phyloP scores from a whole-genome alignment of 2,888 invertebrate genomes.

The Caenorhabditis virilis region DNA sequence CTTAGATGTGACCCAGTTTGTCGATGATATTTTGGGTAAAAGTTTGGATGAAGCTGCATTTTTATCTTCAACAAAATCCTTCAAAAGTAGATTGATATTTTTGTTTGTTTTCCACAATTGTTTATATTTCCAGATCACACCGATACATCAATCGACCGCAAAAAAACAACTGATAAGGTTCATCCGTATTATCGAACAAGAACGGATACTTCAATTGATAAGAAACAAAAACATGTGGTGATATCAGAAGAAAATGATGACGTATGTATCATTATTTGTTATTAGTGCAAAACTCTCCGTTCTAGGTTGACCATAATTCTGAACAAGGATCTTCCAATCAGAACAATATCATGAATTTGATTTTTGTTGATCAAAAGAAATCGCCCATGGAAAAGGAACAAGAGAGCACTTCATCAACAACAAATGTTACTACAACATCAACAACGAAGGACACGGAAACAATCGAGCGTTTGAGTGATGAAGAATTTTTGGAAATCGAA shows the following conservation, averaged over 20 bases:
- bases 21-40: constrained; percentile 43
- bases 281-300: no score
- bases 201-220: constrained; percentile 29
- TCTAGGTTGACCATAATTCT: no score
- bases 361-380: no score
- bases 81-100: no score
- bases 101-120: no score
- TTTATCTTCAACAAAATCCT: constrained; percentile 23
- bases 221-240: constrained; percentile 15
- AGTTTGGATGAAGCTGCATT: constrained; percentile 47
- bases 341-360: no score
- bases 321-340: no score
- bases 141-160: constrained; percentile 44
- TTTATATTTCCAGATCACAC: constrained; percentile 33
- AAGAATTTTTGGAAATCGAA: constrained; percentile 30
- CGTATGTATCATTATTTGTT: no score
- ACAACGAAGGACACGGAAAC: background rate
- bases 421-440: background rate
- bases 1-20: constrained; percentile 35
- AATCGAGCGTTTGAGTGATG: constrained; percentile 6
- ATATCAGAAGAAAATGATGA: constrained; percentile 6
- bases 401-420: constrained; percentile 1
- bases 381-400: background rate
- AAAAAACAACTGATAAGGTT: constrained; percentile 15
- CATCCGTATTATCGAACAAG: constrained; percentile 25